Evolutionary conservation across 2,888 invertebrate genomes (phyloP).

Genomic region (Heliconius erato): DNA sequence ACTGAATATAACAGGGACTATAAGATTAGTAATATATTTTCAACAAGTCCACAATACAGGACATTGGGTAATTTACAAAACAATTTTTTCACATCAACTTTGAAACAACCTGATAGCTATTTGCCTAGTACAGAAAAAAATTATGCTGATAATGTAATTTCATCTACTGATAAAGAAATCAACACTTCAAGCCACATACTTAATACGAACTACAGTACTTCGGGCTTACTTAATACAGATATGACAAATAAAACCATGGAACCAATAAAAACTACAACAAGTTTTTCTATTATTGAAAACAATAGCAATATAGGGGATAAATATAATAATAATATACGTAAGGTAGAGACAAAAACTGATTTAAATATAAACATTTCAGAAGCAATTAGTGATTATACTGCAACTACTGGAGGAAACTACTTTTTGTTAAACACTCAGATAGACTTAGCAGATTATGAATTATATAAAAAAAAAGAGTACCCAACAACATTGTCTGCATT

Average conservation of each 20-base stretch:
- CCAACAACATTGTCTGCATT: constrained; percentile 51
- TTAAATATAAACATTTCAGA: not conserved
- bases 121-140: not conserved
- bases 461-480: constrained; percentile 23
- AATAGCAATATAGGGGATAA: not conserved
- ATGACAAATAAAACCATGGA: not conserved
- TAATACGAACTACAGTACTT: not conserved
- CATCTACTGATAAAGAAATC: not conserved
- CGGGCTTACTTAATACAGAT: not conserved
- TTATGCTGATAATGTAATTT: not conserved
- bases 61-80: not conserved
- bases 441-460: constrained; percentile 8
- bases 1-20: constrained; percentile 2
- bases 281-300: not conserved
- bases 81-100: not conserved
- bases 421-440: constrained; percentile 9
- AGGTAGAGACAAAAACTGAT: not conserved
- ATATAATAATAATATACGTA: not conserved
- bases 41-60: not conserved
- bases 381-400: constrained; percentile 11
- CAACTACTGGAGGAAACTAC: constrained; percentile 9
- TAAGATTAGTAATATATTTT: not conserved
- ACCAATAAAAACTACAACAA: not conserved
- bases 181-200: not conserved
- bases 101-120: not conserved